Conservation (phyloP, 2,797 vertebrate species). For the Gobionotothen gibberifrons region DNA sequence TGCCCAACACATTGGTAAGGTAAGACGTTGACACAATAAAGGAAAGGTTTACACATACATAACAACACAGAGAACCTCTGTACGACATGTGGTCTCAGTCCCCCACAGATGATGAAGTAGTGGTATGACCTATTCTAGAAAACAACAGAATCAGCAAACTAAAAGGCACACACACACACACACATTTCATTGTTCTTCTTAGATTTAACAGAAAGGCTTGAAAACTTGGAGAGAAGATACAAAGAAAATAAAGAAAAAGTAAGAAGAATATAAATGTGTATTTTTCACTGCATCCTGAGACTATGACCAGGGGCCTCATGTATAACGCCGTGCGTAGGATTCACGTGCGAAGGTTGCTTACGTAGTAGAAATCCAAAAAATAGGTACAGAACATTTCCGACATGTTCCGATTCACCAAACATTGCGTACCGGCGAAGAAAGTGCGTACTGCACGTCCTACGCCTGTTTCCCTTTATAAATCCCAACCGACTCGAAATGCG, state of each 20-base stretch:
- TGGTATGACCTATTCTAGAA: constrained; percentile 15
- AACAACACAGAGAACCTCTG: not conserved
- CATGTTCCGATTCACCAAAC: too few relatives aligned
- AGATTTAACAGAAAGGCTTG: too few relatives aligned
- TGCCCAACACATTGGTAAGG: not conserved
- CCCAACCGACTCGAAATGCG: too few relatives aligned
- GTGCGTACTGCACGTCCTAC: too few relatives aligned
- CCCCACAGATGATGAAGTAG: constrained; percentile 6
- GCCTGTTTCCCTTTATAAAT: too few relatives aligned
- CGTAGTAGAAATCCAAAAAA: too few relatives aligned
- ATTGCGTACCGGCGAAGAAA: too few relatives aligned
- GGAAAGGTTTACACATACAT: not conserved
- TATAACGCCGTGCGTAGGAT: too few relatives aligned
- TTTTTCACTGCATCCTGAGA: too few relatives aligned
- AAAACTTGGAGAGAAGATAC: not conserved
- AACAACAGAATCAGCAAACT: constrained; percentile 42
- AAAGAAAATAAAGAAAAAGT: not conserved
- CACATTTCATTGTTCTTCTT: not conserved
- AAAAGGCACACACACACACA: not conserved
- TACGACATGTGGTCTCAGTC: constrained; percentile 13
- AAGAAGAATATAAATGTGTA: not conserved
- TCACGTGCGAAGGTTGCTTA: too few relatives aligned
- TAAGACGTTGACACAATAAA: not conserved
- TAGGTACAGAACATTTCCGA: too few relatives aligned
- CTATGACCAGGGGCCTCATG: too few relatives aligned